phyloP scores from a whole-genome alignment of 2,113 vertebrate genomes.

The Oxygymnocypris stewartii region DNA sequence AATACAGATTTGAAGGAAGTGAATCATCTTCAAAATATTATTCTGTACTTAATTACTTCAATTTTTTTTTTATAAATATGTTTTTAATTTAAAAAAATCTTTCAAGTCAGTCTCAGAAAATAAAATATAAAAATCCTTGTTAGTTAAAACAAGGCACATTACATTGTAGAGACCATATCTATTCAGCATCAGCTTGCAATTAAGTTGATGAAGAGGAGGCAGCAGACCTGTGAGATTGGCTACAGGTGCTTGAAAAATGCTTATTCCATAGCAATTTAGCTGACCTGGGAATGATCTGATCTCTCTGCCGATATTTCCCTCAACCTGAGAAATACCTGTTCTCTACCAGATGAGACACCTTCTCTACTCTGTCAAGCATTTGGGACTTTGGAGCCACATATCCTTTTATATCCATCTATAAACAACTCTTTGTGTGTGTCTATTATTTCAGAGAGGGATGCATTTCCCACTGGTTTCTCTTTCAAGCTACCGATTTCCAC shows the following conservation, averaged over 20 bases:
- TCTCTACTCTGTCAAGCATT: not conserved
- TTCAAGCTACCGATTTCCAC: not conserved
- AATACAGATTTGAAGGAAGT: not conserved
- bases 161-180: not conserved
- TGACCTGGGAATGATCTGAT: not conserved
- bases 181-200: not conserved
- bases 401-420: not conserved
- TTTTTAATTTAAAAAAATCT: too few species aligned
- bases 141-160: not conserved
- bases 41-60: not conserved
- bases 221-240: not conserved
- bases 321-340: not conserved
- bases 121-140: not conserved
- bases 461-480: not conserved
- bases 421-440: not conserved
- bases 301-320: not conserved
- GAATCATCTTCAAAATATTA: not conserved
- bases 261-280: not conserved
- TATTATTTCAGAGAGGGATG: constrained; percentile 10
- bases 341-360: not conserved
- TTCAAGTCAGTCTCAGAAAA: not conserved
- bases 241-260: not conserved
- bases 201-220: not conserved
- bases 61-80: too few species aligned
- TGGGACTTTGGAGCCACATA: not conserved